A percentile compares a stretch with the other conserved stretches of the same genome.
Evolutionary conservation across 2,888 invertebrate species (phyloP).

Genomic region (Melinaea marsaeus): DNA sequence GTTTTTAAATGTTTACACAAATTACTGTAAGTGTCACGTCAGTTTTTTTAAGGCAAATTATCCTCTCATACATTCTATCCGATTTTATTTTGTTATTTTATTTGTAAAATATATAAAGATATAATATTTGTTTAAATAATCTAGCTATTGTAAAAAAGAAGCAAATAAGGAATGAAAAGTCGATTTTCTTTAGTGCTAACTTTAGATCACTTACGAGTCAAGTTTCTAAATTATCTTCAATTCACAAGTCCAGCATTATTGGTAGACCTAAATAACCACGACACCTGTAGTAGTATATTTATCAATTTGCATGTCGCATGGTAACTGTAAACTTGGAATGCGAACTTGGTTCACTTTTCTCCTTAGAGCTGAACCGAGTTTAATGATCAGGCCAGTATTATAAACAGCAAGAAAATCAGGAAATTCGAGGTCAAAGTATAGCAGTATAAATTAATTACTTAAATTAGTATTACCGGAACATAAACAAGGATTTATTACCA

Average conservation of each 20-base stretch:
- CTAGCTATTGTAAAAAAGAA: background rate
- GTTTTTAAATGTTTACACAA: too few species aligned
- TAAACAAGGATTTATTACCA: too few species aligned
- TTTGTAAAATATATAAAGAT: too few species aligned
- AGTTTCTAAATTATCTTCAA: constrained; percentile 34
- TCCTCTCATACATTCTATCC: too few species aligned
- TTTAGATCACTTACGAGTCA: constrained; percentile 9
- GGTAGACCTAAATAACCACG: background rate
- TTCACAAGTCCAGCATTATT: constrained; percentile 23
- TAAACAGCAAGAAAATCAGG: background rate
- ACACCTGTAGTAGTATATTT: constrained; percentile 48
- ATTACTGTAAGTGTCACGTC: too few species aligned
- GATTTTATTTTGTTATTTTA: too few species aligned
- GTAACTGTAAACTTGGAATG: constrained; percentile 68
- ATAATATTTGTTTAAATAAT: background rate
- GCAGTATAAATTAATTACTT: too few species aligned
- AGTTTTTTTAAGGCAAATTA: too few species aligned
- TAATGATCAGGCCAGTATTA: constrained; percentile 4
- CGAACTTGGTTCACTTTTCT: constrained; percentile 47
- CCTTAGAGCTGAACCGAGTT: constrained; percentile 12
- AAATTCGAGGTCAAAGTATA: background rate
- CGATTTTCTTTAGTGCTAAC: constrained; percentile 3
- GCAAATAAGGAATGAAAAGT: constrained; percentile 8
- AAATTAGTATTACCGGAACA: too few species aligned
- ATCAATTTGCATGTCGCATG: constrained; percentile 63